Conservation (phyloP, 2,113 vertebrate genomes). For the Pomatostomus ruficeps region DNA sequence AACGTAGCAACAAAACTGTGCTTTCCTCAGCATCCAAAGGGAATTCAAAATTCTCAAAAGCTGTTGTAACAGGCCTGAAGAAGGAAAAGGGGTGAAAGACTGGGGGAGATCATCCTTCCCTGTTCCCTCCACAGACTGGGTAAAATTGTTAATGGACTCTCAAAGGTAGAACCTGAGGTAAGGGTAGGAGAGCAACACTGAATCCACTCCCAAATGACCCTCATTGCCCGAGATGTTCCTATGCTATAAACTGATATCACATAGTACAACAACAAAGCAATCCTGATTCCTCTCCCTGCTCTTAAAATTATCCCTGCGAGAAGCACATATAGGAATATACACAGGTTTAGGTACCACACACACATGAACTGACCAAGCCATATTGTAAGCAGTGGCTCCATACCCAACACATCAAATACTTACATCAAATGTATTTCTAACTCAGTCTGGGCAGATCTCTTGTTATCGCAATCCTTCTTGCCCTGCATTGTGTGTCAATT, state of each 20-base stretch:
- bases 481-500: rapidly evolving
- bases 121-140: not conserved
- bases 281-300: not conserved
- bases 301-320: rapidly evolving
- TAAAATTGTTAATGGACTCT: not conserved
- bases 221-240: not conserved
- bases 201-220: not conserved
- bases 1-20: not conserved
- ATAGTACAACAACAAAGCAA: not conserved
- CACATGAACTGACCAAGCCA: not conserved
- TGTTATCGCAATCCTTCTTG: not conserved
- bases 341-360: not conserved
- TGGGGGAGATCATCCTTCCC: not conserved
- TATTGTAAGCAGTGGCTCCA: not conserved
- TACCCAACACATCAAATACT: not conserved
- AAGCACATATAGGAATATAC: not conserved
- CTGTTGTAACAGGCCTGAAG: not conserved
- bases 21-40: not conserved
- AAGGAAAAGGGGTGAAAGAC: not conserved
- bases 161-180: not conserved
- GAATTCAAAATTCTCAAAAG: not conserved
- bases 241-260: not conserved
- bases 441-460: not conserved
- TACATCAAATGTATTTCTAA: not conserved
- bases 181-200: not conserved